Evolutionary conservation across 2,113 vertebrate species (phyloP).

Genomic region (Orthonyx spaldingii): DNA sequence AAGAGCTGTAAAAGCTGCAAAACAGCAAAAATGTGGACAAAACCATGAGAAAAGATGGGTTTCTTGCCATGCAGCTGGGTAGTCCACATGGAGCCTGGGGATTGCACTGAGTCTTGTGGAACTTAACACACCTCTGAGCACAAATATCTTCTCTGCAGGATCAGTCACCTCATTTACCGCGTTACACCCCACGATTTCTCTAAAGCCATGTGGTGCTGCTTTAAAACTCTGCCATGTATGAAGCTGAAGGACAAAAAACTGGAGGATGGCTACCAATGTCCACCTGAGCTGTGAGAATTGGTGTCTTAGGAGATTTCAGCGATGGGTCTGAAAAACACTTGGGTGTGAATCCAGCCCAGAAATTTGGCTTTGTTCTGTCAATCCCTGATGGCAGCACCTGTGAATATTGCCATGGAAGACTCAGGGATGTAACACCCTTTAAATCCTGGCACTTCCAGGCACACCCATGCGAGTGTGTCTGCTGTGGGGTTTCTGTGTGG

Average conservation of each 20-base stretch:
- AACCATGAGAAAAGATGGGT: background rate
- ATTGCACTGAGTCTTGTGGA: background rate
- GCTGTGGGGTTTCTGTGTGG: background rate
- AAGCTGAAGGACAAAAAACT: background rate
- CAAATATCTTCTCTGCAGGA: background rate
- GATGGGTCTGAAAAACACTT: background rate
- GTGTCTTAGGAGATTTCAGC: background rate
- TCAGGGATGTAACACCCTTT: background rate
- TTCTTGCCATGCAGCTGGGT: constrained; percentile 27
- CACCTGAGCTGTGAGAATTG: background rate
- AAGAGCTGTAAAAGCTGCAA: background rate
- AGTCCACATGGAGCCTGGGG: background rate
- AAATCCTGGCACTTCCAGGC: background rate
- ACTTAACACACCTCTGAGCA: background rate
- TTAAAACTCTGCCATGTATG: background rate
- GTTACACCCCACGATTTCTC: background rate
- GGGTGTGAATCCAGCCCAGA: background rate
- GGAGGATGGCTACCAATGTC: too few relatives aligned
- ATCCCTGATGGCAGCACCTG: background rate
- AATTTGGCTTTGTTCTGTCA: background rate
- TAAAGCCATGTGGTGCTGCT: background rate
- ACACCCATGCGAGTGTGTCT: background rate
- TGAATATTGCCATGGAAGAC: background rate
- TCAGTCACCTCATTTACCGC: background rate
- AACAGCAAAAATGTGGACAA: background rate